Evolutionary conservation across 2,888 invertebrate species (phyloP).

Genomic region (Acronicta psi): DNA sequence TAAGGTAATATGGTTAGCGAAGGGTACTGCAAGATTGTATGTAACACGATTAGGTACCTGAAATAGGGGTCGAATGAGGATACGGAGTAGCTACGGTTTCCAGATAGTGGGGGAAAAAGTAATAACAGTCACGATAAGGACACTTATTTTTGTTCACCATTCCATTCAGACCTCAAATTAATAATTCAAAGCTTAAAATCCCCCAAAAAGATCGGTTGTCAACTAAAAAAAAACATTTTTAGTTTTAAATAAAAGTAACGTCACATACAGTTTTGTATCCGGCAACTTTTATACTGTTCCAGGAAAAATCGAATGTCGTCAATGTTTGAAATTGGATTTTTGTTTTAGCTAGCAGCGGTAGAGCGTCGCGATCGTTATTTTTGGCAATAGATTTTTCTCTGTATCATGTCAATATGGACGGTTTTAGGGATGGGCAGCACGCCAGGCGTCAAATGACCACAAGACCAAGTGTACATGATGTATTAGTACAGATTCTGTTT

Average conservation of each 20-base stretch:
- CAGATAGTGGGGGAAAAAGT: too few species aligned
- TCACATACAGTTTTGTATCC: not conserved
- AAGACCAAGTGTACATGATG: not conserved
- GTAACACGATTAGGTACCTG: too few species aligned
- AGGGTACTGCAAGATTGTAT: not conserved
- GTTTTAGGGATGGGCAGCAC: slow-evolving; percentile 2
- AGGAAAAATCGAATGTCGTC: slow-evolving; percentile 8
- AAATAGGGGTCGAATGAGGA: too few species aligned
- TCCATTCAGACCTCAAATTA: not conserved
- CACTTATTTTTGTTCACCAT: too few species aligned
- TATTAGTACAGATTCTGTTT: too few species aligned
- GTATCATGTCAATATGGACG: slow-evolving; percentile 1
- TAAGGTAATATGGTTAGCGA: not conserved
- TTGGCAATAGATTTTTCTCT: slow-evolving; percentile 7
- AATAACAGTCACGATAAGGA: too few species aligned
- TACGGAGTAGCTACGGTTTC: too few species aligned
- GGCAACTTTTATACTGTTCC: not conserved
- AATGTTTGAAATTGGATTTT: slow-evolving; percentile 8
- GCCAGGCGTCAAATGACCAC: slow-evolving; percentile 1
- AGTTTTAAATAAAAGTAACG: not conserved
- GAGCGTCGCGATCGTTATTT: slow-evolving; percentile 3
- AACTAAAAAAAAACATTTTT: not conserved
- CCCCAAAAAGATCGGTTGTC: not conserved
- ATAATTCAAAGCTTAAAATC: too few species aligned
- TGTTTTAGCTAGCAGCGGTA: not conserved